phyloP scores from a whole-genome alignment of 2,797 vertebrate genomes.

The Squalus acanthias region DNA sequence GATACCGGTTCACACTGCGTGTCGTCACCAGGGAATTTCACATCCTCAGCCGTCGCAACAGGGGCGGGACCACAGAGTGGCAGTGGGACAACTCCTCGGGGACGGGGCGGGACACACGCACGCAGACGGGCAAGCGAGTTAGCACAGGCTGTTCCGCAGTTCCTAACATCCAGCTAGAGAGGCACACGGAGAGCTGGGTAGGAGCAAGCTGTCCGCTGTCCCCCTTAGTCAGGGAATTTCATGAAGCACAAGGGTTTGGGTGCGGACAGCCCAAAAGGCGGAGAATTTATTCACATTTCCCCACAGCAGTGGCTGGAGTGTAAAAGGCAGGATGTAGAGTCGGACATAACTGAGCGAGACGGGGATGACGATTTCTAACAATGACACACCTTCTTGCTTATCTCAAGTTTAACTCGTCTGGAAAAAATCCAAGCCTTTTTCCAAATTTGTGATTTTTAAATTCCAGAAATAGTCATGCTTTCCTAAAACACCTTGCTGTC shows the following conservation, averaged over 20 bases:
- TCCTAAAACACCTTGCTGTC: background rate
- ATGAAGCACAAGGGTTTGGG: background rate
- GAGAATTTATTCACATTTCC: background rate
- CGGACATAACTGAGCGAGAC: background rate
- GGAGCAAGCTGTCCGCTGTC: background rate
- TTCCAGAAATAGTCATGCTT: background rate
- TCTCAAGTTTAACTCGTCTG: background rate
- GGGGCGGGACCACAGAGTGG: background rate
- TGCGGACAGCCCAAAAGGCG: background rate
- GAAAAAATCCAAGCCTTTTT: background rate
- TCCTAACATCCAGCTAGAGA: background rate
- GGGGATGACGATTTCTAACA: background rate
- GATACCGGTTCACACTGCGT: background rate
- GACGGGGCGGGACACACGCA: background rate
- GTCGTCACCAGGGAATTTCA: background rate
- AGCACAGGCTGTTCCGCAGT: background rate
- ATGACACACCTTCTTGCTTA: background rate
- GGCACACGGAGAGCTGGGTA: background rate
- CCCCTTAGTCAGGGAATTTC: background rate
- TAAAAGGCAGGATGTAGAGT: background rate
- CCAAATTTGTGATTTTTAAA: background rate
- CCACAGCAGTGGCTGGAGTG: background rate
- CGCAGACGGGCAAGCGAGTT: background rate
- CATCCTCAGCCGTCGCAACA: background rate
- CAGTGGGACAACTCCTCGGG: background rate